Evolutionary conservation across 2,113 vertebrate species (phyloP), one percentile per base, ranked within the genome.

Genomic region (Amblyopsis rosae): DNA sequence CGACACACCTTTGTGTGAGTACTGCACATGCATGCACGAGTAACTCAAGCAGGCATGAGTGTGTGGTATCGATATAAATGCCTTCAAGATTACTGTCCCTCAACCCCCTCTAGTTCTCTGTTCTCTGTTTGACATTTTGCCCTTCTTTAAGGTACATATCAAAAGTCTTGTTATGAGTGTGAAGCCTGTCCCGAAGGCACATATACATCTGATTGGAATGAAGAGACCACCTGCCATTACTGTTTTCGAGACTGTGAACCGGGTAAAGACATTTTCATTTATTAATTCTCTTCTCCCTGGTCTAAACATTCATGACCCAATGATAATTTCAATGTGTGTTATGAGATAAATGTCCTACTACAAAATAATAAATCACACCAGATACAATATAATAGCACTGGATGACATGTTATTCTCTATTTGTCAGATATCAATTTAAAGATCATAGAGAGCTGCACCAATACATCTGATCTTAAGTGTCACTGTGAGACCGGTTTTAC

Each of bases 241-340:
- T 93, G 92, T 77, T 89, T 17, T 3, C 35, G 49, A 62, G 86
- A 89, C 82, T 93, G 91, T 77, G 75, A 3, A 49, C 0, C 70
- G 65, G 79, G 92, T 93, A 86, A 45, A 60, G 16, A 33, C 55
- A 26, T 65, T 19, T 65, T 57, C 55, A 67, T 48, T 49, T 1
- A 45, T 49, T 1, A 45, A 15, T 62, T 67, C 12, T 26, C 45
- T 60, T 60, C 33, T 16, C 15, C 13, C n/a, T 8, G 1, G n/a
- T 55, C n/a, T n/a, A 32, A 26, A 57, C 19, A 11, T 57, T 26
- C 19, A 57, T 51, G 15, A 13, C 15, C 15, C 12, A 51, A 51
- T 51, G 15, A 2, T 35, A 6, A 41, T 41, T 41, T 5, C 4
- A 41, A 7, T 41, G 35, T 41, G 35, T 41, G 35, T 41, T 41